Percentiles rank a stretch among this genome's conserved stretches.
Conservation (phyloP, 1,140 invertebrate genomes). For the Spodoptera litura region DNA sequence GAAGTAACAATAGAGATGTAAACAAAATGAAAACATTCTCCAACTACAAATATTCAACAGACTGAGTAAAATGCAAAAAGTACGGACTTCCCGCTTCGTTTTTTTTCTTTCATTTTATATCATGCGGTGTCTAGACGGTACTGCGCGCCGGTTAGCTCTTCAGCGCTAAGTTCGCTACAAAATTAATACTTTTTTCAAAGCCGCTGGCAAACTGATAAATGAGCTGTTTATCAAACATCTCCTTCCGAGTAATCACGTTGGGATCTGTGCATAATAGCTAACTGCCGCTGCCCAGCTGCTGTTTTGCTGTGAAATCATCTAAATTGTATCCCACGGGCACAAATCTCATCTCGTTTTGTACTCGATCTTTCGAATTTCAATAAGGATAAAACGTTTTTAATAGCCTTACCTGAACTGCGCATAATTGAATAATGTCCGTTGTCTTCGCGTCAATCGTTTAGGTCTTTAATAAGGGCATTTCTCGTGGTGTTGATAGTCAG, state of each 20-base stretch:
- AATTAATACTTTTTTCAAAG: conserved; percentile 67
- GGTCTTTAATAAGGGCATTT: conserved; percentile 18
- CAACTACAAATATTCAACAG: conserved; percentile 18
- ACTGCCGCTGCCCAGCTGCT: conserved; percentile 71
- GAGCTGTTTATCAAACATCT: conserved; percentile 81
- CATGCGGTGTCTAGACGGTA: conserved; percentile 35
- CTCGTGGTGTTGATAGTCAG: conserved; percentile 23
- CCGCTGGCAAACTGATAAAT: conserved; percentile 78
- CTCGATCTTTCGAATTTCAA: conserved; percentile 76
- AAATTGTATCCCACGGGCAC: conserved; percentile 76
- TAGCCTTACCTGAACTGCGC: conserved; percentile 53
- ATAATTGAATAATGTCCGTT: conserved; percentile 65
- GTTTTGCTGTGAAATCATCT: conserved; percentile 73
- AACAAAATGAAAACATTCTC: neutral
- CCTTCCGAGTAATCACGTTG: conserved; percentile 72
- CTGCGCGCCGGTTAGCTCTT: conserved; percentile 6
- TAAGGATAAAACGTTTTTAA: conserved; percentile 70
- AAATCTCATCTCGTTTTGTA: conserved; percentile 76
- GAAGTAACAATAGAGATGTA: conserved; percentile 1
- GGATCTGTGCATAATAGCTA: conserved; percentile 67
- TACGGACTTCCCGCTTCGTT: conserved; percentile 10
- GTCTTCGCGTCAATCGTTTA: conserved; percentile 56
- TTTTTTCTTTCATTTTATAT: conserved; percentile 25
- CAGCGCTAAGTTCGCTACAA: conserved; percentile 55
- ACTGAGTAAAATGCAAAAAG: conserved; percentile 32